Evolutionary conservation across 2,113 vertebrate species (phyloP), one percentile per base, ranked within the genome.

Genomic region (Datnioides undecimradiatus): DNA sequence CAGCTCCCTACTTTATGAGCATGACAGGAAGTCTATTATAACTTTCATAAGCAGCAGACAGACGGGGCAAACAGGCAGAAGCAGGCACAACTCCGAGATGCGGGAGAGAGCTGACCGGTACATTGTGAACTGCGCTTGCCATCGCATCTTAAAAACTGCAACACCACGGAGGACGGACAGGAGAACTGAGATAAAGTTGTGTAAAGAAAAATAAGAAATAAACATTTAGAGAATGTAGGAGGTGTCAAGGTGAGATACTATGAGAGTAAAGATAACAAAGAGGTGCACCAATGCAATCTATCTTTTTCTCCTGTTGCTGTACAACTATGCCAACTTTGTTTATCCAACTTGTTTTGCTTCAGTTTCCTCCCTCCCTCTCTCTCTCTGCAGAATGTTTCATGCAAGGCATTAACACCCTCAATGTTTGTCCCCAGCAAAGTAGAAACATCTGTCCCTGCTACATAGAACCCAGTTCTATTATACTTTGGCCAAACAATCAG

Each of bases 21-120:
- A 82, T 90, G 93, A 92, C 90, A 69, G 90, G 87, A 93, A 94
- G 93, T 93, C 92, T 92, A 94, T 94, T 93, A 93, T 84, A 93
- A 92, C 83, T 91, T 94, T 92, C 91, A 93, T 89, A 90, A 92
- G 83, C 89, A 84, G 82, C 60, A 62, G 68, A 67, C 74, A 73
- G 73, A 85, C 71, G 63, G 64, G 63, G 84, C 76, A 72, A 76
- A 82, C 33, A 45, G 76, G 74, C 57, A 36, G 80, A 65, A 40
- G 64, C 62, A 65, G 72, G 57, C 33, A 12, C 51, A 13, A 43
- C 68, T 49, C 73, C 59, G 64, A 82, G 76, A 83, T 55, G 57
- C 62, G 70, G 31, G 34, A 51, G 63, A 48, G 64, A 79, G 70
- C 68, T 76, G 83, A 83, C 79, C 34, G 8, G 69, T 46, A 54